Evolutionary conservation across 1,140 invertebrate species (phyloP), one percentile per base, ranked within the genome.

Genomic region (Zaprionus nigranus): DNA sequence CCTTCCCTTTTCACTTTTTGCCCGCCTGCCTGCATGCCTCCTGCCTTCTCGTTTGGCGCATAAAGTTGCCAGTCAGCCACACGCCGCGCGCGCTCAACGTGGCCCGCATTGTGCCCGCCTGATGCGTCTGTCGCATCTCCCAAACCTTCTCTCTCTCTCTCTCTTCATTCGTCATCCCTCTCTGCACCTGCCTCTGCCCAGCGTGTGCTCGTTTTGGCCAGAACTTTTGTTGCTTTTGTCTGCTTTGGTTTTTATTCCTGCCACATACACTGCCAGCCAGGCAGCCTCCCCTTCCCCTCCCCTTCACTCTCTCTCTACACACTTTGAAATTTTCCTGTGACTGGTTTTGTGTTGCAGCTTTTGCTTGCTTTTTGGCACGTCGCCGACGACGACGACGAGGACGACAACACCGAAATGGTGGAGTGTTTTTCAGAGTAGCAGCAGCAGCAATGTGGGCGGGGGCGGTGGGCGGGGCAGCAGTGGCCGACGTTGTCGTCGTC

Each of bases 41-140:
- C 7, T 38, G 34, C 20, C n/a, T 54, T 64, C 53, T 62, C 36
- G 40, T 63, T 58, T 76, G 58, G 57, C 70, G 49, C 75, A 68
- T 68, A 78, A 78, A 69, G 75, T 69, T 78, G 64, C 59, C 54
- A 61, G 66, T 68, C 72, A 46, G 71, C 12, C 72, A 28, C 58
- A 43, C 17, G 12, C 13, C 15, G 26, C 30, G 26, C n/a, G 9
- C 57, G 53, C 60, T 17, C 34, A 90, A 79, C 74, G 78, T 84
- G 75, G 75, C 85, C 81, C 84, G 81, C 85, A 90, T 90, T 90
- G 81, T 90, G 81, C 69, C 40, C 43, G 51, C 64, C 58, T 68
- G 36, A 1, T 54, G 40, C 22, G 24, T 11, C 49, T 22, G 30
- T 24, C 11, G 34, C 38, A 51, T 38, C 30, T 20, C 9, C 36